Base-by-base conservation (phyloP, 37 sponge, comb jelly and placozoan genomes). In the Axinella damicornis region DNA sequence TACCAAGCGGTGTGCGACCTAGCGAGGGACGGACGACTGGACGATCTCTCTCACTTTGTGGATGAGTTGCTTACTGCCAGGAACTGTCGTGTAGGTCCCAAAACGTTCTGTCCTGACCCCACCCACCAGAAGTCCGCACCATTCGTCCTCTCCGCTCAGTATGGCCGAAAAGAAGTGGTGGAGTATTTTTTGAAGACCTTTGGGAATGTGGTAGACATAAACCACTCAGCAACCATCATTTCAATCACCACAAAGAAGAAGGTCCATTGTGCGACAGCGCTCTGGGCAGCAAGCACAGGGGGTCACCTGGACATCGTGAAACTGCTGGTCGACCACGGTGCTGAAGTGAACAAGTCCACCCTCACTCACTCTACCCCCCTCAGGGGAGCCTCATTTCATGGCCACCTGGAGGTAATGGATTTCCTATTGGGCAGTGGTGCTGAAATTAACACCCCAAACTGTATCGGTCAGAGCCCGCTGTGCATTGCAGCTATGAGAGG, bases 211-310 rank as follows among this genome's bases (percentile, higher is more conserved):
- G 22, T 89, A 1, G 91, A 94, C 71, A 74, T 90, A 33, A 79
- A 94, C 57, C 87, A 90, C 22, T 56, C 71, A 5, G 90, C 87
- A 38, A 86, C 87, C 15, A 89, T 95, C 28, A 56, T 92, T 27
- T 92, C 93, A 28, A 56, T 88, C 37, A 89, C 90, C 16, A 95
- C 96, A 19, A 78, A 65, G 60, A 96, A 93, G 80, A 82, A 90
- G 27, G 94, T 96, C 20, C 91, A 87, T 68, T 91, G 94, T 69
- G 94, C 96, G 32, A 96, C 96, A 15, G 89, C 96, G 22, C 89
- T 96, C 2, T 96, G 96, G 96, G 96, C 90, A 0, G 95, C 94
- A 27, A 83, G 91, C 53, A 85, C 93, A 14, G 94, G 94, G 55
- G 92, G 91, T 0, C 81, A 83, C 65, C 63, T 90, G 24, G 94